A percentile compares a stretch with the other conserved stretches of the same genome.
phyloP scores from a whole-genome alignment of 1,140 invertebrate genomes.

The Aphis gossypii region DNA sequence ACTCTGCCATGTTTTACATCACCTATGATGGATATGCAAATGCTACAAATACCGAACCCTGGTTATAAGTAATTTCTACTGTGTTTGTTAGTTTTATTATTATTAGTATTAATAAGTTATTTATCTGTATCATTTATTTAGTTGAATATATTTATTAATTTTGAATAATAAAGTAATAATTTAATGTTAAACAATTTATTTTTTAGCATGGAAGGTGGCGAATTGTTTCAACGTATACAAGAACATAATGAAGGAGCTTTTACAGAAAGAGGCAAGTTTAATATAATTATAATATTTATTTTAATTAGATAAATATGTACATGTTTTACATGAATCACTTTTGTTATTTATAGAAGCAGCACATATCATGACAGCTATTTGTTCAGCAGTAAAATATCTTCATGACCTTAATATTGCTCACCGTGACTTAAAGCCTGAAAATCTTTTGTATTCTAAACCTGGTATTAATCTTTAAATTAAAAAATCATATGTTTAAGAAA shows the following conservation, averaged over 20 bases:
- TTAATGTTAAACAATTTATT: neutral
- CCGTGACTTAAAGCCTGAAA: constrained; percentile 94
- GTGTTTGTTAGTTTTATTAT: no score
- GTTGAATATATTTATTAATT: neutral
- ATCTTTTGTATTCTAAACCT: constrained; percentile 81
- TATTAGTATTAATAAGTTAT: no score
- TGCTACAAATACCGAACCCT: no score
- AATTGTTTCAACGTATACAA: constrained; percentile 96
- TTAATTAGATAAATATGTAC: neutral
- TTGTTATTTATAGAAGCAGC: constrained; percentile 76
- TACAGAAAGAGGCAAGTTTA: constrained; percentile 83
- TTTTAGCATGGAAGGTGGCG: constrained; percentile 93
- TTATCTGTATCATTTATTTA: neutral
- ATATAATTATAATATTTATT: neutral
- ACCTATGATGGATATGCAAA: no score
- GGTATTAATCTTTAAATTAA: constrained; percentile 63
- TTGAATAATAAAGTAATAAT: neutral
- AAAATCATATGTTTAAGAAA: neutral
- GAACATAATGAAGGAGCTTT: constrained; percentile 91
- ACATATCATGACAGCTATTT: constrained; percentile 95
- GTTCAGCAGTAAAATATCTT: constrained; percentile 91
- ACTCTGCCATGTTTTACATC: no score
- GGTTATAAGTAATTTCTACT: no score
- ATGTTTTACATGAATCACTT: neutral
- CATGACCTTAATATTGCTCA: constrained; percentile 97